Evolutionary conservation across 2,888 invertebrate genomes (phyloP).

Genomic region (Minunthozetes semirufus): DNA sequence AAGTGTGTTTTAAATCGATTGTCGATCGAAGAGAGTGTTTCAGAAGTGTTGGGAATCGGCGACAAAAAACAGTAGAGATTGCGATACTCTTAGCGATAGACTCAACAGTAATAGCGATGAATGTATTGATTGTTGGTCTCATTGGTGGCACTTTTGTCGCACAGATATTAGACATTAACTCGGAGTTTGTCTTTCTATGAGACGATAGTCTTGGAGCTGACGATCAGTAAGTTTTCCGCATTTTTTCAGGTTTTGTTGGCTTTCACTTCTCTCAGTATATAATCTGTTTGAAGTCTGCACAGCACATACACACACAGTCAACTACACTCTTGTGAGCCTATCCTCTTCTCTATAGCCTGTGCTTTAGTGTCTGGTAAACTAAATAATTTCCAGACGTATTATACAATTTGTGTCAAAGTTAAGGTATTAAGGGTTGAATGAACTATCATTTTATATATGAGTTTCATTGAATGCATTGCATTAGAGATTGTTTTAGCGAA

Average conservation of each 20-base stretch:
- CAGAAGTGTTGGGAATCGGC: no score
- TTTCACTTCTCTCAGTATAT: not conserved
- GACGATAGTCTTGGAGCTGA: not conserved
- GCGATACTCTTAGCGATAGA: no score
- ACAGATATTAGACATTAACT: no score
- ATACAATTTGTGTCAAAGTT: slow-evolving; percentile 5
- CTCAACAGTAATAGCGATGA: no score
- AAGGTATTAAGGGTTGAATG: slow-evolving; percentile 15
- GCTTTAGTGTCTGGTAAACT: slow-evolving; percentile 4
- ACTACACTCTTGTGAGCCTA: not conserved
- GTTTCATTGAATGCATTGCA: not conserved
- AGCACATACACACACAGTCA: not conserved
- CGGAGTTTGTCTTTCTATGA: not conserved
- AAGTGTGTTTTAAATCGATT: no score
- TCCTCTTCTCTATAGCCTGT: not conserved
- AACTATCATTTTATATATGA: slow-evolving; percentile 3
- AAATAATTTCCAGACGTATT: slow-evolving; percentile 5
- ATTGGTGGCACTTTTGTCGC: no score
- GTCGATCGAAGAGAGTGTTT: no score
- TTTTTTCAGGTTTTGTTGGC: not conserved
- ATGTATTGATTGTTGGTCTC: no score
- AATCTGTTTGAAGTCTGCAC: not conserved
- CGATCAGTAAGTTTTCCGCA: not conserved
- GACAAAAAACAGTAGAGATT: no score
- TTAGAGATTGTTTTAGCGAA: not conserved